Conservation (phyloP, 2,888 invertebrate species). For the Siphonodentalium dalli region DNA sequence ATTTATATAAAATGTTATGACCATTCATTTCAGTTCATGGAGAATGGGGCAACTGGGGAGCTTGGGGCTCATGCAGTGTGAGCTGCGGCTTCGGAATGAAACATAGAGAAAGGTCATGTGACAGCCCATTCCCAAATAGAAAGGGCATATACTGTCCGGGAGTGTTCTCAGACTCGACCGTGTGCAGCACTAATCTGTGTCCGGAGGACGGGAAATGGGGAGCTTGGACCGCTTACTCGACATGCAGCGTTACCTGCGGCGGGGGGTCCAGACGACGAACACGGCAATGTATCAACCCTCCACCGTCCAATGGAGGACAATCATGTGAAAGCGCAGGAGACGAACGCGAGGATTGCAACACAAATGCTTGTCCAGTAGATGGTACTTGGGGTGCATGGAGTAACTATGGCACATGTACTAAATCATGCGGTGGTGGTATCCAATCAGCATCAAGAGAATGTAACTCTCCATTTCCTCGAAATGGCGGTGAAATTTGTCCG, state of each 20-base stretch:
- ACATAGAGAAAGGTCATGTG: background rate
- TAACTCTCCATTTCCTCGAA: no score
- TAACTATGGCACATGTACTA: no score
- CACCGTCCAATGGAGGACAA: constrained; percentile 1
- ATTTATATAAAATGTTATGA: no score
- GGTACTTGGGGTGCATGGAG: no score
- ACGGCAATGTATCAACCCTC: constrained; percentile 5
- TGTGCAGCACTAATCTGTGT: no score
- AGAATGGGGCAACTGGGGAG: constrained; percentile 23
- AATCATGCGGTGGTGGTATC: no score
- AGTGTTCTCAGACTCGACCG: constrained; percentile 16
- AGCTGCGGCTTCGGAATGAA: constrained; percentile 23
- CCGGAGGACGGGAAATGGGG: constrained; percentile 21
- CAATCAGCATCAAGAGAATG: no score
- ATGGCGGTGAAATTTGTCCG: no score
- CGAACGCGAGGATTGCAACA: no score
- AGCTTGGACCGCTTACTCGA: constrained; percentile 2
- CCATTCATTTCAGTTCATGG: constrained; percentile 35
- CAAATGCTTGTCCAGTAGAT: no score
- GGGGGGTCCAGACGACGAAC: background rate
- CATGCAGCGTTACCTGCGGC: constrained; percentile 6
- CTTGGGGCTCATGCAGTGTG: constrained; percentile 20
- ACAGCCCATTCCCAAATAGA: constrained; percentile 11
- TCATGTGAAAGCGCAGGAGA: no score
- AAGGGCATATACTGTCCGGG: constrained; percentile 14